phyloP scores from a whole-genome alignment of 2,113 vertebrate genomes.

The Manacus vitellinus region DNA sequence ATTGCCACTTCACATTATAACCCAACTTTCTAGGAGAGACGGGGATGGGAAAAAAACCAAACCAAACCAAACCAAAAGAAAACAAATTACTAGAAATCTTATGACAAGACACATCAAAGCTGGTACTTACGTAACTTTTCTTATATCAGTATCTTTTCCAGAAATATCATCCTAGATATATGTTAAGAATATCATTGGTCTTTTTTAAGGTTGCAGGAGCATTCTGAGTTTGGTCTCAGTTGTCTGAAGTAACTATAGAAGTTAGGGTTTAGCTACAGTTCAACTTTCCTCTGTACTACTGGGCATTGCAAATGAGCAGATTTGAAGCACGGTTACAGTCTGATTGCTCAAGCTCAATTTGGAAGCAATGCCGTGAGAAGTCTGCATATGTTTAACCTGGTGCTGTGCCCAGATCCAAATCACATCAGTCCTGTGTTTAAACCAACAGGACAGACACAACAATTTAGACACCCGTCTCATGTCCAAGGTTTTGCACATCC shows the following conservation, averaged over 20 bases:
- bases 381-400: background rate
- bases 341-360: background rate
- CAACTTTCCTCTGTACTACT: background rate
- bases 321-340: background rate
- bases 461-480: fast-evolving
- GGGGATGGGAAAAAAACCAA: background rate
- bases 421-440: background rate
- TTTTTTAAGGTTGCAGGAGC: background rate
- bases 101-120: background rate
- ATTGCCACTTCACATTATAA: background rate
- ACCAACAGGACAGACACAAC: background rate
- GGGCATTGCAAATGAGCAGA: background rate
- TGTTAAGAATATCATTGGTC: background rate
- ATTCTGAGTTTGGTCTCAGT: background rate
- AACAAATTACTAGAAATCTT: background rate
- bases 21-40: background rate
- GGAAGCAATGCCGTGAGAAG: background rate
- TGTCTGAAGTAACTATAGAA: background rate
- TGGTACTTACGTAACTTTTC: background rate
- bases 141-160: background rate
- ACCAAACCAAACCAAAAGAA: background rate
- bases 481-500: background rate
- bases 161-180: background rate
- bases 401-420: background rate
- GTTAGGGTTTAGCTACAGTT: background rate